Percentiles rank a stretch among this genome's conserved stretches.
Conservation (phyloP, 2,888 invertebrate genomes). For the Ctena decussata region DNA sequence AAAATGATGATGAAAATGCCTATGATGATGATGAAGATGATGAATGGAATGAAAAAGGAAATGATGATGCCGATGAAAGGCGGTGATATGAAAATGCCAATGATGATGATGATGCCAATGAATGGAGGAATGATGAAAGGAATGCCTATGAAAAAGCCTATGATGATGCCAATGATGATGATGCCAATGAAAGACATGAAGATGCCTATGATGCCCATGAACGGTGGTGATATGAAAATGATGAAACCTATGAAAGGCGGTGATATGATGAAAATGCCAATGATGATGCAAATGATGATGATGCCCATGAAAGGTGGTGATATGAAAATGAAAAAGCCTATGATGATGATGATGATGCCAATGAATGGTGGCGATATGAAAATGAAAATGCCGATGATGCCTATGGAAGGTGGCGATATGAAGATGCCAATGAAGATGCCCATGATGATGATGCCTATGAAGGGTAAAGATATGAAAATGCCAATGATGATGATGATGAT, state of each 20-base stretch:
- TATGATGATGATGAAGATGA: background rate
- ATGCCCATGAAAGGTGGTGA: constrained; percentile 8
- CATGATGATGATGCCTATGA: background rate
- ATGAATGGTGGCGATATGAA: background rate
- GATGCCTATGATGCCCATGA: constrained; percentile 10
- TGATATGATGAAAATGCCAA: background rate
- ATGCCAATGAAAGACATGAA: constrained; percentile 2
- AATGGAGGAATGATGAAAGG: background rate
- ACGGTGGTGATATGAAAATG: constrained; percentile 3
- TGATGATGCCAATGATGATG: constrained; percentile 3
- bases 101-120: constrained; percentile 5
- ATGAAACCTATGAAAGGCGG: constrained; percentile 39
- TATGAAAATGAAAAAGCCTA: constrained; percentile 18
- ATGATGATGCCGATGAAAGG: background rate
- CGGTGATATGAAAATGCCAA: background rate
- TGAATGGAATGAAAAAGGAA: background rate
- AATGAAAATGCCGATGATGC: constrained; percentile 4
- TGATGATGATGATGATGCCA: background rate
- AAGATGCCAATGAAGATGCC: background rate
- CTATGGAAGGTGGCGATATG: background rate
- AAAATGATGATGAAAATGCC: background rate
- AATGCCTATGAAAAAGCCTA: background rate
- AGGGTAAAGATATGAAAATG: background rate
- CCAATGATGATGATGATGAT: background rate
- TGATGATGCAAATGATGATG: background rate